These are phyloP conservation scores for Xylota segnis DNA, from an alignment of 2,888 invertebrate genomes.

Conservation along the genomic window DNA sequence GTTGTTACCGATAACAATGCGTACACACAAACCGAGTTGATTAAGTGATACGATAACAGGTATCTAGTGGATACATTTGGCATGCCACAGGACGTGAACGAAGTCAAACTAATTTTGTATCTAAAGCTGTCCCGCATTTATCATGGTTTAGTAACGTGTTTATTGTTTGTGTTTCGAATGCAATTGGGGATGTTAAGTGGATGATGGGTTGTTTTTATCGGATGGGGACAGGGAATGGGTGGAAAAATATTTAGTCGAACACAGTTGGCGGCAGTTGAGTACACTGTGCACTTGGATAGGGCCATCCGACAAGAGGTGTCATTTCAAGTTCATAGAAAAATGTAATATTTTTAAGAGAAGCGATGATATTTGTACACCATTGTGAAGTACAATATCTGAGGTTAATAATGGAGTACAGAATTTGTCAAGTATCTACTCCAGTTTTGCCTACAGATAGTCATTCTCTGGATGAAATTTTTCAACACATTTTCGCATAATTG, in stretches of 20 bases:
- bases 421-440: too few species aligned
- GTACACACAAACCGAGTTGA: neutral
- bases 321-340: too few species aligned
- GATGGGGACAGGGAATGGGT: neutral
- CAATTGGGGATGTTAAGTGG: slow-evolving; percentile 44
- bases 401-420: too few species aligned
- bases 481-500: too few species aligned
- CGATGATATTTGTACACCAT: too few species aligned
- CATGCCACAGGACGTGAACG: slow-evolving; percentile 25
- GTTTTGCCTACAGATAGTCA: too few species aligned
- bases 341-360: too few species aligned
- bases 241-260: neutral
- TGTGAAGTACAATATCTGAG: too few species aligned
- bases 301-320: too few species aligned
- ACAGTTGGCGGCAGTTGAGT: neutral
- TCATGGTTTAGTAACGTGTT: slow-evolving; percentile 24
- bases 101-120: slow-evolving; percentile 41
- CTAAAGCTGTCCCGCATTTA: slow-evolving; percentile 30
- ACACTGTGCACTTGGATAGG: too few species aligned
- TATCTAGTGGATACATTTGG: slow-evolving; percentile 50
- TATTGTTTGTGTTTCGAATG: slow-evolving; percentile 14
- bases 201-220: slow-evolving; percentile 35
- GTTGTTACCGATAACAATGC: slow-evolving; percentile 25
- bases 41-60: slow-evolving; percentile 46
- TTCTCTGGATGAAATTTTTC: too few species aligned